A percentile compares a stretch with the other conserved stretches of the same genome.
These are phyloP conservation scores for Varanus salvator DNA, from an alignment of 2,113 vertebrate genomes.

Conservation along the genomic window DNA sequence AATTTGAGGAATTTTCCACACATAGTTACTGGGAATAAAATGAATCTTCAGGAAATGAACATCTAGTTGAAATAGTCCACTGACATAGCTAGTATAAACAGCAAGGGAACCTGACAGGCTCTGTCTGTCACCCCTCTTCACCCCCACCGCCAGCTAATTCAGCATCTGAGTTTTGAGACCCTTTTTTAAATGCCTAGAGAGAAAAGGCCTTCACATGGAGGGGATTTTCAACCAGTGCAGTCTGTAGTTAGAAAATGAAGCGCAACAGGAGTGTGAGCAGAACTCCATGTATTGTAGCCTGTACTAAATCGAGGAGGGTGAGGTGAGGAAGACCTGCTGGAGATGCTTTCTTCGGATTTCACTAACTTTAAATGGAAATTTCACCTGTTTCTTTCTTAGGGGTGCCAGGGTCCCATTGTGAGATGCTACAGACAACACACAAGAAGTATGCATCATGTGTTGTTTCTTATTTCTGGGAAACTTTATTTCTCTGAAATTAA, in stretches of 20 bases:
- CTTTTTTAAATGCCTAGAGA: not conserved
- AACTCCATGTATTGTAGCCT: slow-evolving; percentile 69
- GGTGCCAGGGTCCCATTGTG: not conserved
- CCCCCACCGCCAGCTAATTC: not conserved
- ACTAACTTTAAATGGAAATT: slow-evolving; percentile 60
- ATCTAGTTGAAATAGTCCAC: not conserved
- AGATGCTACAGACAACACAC: slow-evolving; percentile 19
- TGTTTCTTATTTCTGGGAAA: slow-evolving; percentile 46
- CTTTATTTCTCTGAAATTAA: slow-evolving; percentile 49
- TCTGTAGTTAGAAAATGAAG: slow-evolving; percentile 66
- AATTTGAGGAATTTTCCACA: not conserved
- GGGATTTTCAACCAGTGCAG: slow-evolving; percentile 30
- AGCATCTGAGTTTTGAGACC: not conserved
- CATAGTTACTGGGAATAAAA: not conserved
- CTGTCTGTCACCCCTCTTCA: not conserved
- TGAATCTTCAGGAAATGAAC: not conserved
- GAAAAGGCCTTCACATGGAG: not conserved
- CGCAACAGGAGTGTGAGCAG: slow-evolving; percentile 32
- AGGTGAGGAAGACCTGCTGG: slow-evolving; percentile 45
- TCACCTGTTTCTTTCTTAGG: slow-evolving; percentile 56
- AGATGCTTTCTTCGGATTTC: slow-evolving; percentile 46
- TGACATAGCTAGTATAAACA: not conserved
- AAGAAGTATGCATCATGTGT: slow-evolving; percentile 16
- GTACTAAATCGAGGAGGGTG: slow-evolving; percentile 64
- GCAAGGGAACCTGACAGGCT: not conserved